Conservation (phyloP, 2,888 invertebrate species). For the Drosophila phalerata region DNA sequence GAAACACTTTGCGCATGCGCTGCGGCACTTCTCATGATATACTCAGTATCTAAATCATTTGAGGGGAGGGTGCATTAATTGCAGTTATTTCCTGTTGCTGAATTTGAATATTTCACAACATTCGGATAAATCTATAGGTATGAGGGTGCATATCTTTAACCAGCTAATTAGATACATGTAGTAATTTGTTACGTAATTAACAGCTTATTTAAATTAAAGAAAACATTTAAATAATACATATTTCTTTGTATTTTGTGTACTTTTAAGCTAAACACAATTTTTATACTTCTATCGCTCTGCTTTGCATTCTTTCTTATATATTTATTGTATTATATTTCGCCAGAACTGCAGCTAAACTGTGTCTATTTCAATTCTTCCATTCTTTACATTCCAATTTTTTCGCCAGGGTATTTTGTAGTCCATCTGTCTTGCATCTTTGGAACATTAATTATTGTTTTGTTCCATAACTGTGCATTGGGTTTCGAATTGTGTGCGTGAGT, state of each 20-base stretch:
- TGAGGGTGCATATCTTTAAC: not conserved
- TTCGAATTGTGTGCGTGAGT: conserved; percentile 32
- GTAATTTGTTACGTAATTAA: too few relatives aligned
- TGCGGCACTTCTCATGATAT: conserved; percentile 20
- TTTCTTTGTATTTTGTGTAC: too few relatives aligned
- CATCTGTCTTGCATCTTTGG: not conserved
- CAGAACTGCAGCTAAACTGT: not conserved
- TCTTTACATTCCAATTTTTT: not conserved
- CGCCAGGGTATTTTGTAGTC: conserved; percentile 11
- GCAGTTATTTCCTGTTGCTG: not conserved
- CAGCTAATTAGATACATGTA: too few relatives aligned
- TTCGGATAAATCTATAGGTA: not conserved
- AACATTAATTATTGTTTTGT: conserved; percentile 19
- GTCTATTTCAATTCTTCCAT: not conserved
- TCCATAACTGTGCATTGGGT: conserved; percentile 61
- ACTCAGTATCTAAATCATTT: not conserved
- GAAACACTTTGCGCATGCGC: conserved; percentile 55
- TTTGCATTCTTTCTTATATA: too few relatives aligned
- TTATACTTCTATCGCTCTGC: too few relatives aligned
- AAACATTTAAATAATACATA: too few relatives aligned
- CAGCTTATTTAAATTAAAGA: too few relatives aligned
- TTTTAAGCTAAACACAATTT: too few relatives aligned
- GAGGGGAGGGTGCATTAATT: conserved; percentile 2
- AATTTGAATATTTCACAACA: not conserved
- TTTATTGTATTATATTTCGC: too few relatives aligned